Conservation (phyloP, 2,888 invertebrate species). For the Trichogramma evanescens region DNA sequence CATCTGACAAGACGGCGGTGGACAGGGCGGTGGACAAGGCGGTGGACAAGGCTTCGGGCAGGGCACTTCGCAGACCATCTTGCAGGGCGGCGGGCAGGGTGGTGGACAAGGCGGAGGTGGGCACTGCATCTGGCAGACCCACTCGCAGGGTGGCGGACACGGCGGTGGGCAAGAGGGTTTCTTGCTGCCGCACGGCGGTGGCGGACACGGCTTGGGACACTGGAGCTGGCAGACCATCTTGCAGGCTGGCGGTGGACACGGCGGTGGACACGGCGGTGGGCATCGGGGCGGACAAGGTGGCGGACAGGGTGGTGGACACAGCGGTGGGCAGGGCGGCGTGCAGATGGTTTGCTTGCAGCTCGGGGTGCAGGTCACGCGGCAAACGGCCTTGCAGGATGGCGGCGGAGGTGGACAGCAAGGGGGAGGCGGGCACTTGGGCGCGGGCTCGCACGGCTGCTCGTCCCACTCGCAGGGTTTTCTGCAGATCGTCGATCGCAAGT, state of each 20-base stretch:
- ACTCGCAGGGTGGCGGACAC: not conserved
- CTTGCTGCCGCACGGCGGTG: not conserved
- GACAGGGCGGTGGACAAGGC: not conserved
- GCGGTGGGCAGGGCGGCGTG: not conserved
- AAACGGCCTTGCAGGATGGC: constrained; percentile 8
- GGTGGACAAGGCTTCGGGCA: not conserved
- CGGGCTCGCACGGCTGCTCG: constrained; percentile 28
- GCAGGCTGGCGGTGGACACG: not conserved
- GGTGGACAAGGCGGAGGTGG: not conserved
- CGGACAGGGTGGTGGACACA: not conserved
- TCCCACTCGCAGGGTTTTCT: constrained; percentile 45
- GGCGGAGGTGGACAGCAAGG: not conserved
- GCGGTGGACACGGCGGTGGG: not conserved
- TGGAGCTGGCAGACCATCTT: not conserved
- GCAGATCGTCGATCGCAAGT: not conserved
- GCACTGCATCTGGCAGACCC: not conserved
- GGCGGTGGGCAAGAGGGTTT: not conserved
- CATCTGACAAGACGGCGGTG: not conserved
- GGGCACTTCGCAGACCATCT: not conserved
- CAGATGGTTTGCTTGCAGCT: constrained; percentile 1
- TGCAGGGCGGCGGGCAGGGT: constrained; percentile 1
- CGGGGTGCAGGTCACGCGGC: not conserved
- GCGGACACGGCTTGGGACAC: not conserved
- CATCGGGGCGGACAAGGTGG: not conserved
- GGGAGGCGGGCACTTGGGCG: not conserved